Evolutionary conservation across 2,113 vertebrate genomes (phyloP), one percentile per base, ranked within the genome.

Genomic region (Megatriorchis doriae): DNA sequence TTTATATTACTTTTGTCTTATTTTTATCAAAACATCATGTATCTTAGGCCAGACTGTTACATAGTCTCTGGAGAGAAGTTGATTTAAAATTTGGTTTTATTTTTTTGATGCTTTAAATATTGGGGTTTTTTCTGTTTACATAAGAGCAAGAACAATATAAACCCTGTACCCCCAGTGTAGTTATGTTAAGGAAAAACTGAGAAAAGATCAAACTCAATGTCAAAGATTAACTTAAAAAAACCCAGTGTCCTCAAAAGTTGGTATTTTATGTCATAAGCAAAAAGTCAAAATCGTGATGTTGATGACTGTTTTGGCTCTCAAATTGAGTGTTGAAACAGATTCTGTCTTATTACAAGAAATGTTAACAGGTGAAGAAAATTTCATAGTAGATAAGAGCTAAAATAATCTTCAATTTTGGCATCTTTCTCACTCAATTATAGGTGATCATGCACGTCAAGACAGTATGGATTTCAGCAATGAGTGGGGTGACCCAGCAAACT

Each of bases 391-490:
- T 53, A 32, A 86, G 63, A 52, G 21, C n/a, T 50, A 5, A 47
- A 55, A 14, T 56, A 42, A n/a, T 29, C 3, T 25, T 81, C 4
- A 43, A 2, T 36, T 31, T 55, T 52, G 48, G 6, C 22, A 5
- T 61, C 29, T 63, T 72, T 79, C 29, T 86, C 34, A 16, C 80
- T 55, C 48, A 8, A 10, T 22, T 85, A 2, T 82, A 99, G 99
- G 99, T 74, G 99, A 99, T 88, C 99, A 99, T 4, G 98, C 98
- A 70, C 98, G 99, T 45, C 99, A 99, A 96, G 99, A 99, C 97
- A 99, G 99, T 67, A 99, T 99, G 99, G 99, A 99, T 98, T 99
- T 99, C 98, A 99, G 99, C 97, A 99, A 97, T 23, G 99, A 99
- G 32, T 99, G 99, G 99, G 99, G 99, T 17, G 99, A 99, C 82